phyloP scores from a whole-genome alignment of 2,797 vertebrate species.

The Apogon hyalosoma region DNA sequence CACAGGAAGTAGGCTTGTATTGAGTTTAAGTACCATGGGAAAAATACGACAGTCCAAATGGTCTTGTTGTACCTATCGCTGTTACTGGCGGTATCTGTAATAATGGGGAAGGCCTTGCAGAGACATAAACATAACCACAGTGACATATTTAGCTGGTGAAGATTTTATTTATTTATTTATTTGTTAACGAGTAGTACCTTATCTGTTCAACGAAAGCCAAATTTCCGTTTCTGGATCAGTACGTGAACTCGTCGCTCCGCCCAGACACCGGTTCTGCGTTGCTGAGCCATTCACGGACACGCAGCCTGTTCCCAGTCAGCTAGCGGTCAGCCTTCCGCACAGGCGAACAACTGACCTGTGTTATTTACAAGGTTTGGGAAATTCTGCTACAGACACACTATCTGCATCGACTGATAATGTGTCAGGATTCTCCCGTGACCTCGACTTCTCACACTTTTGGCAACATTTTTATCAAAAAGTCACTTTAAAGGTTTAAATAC shows the following conservation, averaged over 20 bases:
- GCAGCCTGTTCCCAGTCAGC: background rate
- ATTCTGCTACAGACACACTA: background rate
- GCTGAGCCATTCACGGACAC: background rate
- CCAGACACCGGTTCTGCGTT: slow-evolving; percentile 5
- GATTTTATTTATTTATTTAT: no score
- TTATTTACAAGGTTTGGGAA: background rate
- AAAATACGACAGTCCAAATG: background rate
- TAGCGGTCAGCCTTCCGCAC: background rate
- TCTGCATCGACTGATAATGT: slow-evolving; percentile 18
- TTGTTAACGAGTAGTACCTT: accelerated
- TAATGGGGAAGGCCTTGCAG: no score
- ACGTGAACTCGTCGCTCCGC: slow-evolving; percentile 42
- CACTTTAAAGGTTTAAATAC: background rate
- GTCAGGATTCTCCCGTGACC: slow-evolving; percentile 59
- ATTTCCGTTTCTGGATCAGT: slow-evolving; percentile 7
- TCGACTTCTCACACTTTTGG: slow-evolving; percentile 41
- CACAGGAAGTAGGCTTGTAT: slow-evolving; percentile 34
- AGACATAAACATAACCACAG: accelerated
- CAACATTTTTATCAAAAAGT: background rate
- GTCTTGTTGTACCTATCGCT: background rate
- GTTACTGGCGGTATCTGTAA: no score
- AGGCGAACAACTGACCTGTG: background rate
- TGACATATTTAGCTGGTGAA: accelerated
- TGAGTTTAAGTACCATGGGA: slow-evolving; percentile 1
- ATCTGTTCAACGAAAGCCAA: accelerated